Conservation (phyloP, 2,888 invertebrate genomes). For the Andricus curvator region DNA sequence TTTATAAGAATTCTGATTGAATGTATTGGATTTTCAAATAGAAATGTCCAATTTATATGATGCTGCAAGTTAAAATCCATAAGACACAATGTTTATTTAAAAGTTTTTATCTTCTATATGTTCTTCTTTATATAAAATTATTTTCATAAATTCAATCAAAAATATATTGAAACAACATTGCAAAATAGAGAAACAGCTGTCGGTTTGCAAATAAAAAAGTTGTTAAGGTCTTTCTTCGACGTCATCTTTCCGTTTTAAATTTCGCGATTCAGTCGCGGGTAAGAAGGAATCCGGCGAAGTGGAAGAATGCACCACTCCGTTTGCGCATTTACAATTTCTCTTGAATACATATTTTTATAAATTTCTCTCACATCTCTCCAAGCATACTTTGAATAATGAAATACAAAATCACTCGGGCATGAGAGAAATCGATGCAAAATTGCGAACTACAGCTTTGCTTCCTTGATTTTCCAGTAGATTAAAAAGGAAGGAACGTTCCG, state of each 20-base stretch:
- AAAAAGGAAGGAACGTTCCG: not conserved
- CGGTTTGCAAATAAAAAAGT: not conserved
- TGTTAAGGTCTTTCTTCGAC: not conserved
- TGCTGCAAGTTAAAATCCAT: no score
- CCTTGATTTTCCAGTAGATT: slow-evolving; percentile 10
- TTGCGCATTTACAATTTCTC: no score
- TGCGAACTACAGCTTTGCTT: not conserved
- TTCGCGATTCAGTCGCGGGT: not conserved
- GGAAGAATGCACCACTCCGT: not conserved
- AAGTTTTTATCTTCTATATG: no score
- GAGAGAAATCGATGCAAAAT: slow-evolving; percentile 1
- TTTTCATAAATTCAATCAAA: no score
- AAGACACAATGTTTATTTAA: no score
- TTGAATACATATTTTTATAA: not conserved
- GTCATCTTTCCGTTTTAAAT: not conserved
- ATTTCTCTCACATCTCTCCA: not conserved
- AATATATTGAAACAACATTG: not conserved
- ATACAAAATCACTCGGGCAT: not conserved
- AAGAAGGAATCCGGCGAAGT: not conserved
- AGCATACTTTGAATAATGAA: not conserved
- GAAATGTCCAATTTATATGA: no score
- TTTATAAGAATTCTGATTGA: no score
- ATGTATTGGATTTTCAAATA: no score
- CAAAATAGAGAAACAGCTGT: not conserved
- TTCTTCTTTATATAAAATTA: no score